Conservation (phyloP, 2,113 vertebrate species). For the Paradoxurus hermaphroditus region DNA sequence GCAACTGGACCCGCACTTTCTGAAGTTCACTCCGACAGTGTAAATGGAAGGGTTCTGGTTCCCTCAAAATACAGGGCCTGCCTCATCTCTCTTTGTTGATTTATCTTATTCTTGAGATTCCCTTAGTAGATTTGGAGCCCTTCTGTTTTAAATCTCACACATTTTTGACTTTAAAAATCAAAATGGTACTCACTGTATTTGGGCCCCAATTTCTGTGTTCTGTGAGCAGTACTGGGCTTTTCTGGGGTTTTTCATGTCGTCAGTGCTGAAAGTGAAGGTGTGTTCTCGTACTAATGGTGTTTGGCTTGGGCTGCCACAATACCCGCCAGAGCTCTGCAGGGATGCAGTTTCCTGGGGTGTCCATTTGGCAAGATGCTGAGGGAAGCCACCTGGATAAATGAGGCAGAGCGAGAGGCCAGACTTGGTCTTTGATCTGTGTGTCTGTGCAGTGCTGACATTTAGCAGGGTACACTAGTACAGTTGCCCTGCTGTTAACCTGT, state of each 20-base stretch:
- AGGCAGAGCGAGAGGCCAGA: neutral
- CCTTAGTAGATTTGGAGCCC: neutral
- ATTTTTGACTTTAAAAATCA: conserved; percentile 10
- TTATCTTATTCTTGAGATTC: neutral
- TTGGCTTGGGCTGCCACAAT: neutral
- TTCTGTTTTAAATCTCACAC: neutral
- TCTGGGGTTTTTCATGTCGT: neutral
- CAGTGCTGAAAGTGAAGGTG: neutral
- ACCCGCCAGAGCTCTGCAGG: neutral
- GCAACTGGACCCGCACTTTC: neutral
- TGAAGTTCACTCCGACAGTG: neutral
- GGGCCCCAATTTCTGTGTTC: too few relatives aligned
- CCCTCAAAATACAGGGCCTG: neutral
- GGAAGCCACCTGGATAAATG: neutral
- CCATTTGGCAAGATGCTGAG: conserved; percentile 15
- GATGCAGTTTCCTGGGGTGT: neutral
- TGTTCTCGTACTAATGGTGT: neutral
- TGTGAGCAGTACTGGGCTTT: neutral
- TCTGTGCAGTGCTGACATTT: neutral
- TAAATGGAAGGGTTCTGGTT: neutral
- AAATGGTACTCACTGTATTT: neutral
- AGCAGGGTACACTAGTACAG: neutral
- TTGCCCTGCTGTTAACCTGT: neutral
- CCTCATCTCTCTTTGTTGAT: neutral
- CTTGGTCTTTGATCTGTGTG: neutral